Base-by-base conservation (phyloP, 1,140 invertebrate species). In the Pissodes strobi region DNA sequence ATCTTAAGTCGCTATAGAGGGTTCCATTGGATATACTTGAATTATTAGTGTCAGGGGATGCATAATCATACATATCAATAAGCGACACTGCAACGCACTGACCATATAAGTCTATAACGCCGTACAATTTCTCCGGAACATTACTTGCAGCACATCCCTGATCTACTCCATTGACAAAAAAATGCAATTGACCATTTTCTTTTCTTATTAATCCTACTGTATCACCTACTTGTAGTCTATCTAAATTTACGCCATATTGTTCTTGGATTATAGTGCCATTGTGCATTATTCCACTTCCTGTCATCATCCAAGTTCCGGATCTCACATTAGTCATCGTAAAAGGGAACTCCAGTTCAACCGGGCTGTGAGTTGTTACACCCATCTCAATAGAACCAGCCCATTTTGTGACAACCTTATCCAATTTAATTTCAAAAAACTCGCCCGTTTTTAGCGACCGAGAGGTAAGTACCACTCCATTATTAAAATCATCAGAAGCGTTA, bases 261-360 rank as follows among this genome's bases (percentile, higher is more conserved):
- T 96, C 93, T 63, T 95, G 90, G 17, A 97, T 88, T 3, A 93
- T 94, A 0, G 88, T 91, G 0, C 94, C 94, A 79, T 98, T 96
- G 71, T 94, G 90, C 89, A 97, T 96, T 0, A 98, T 91, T 2
- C 94, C 94, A 79, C 94, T 95, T 13, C 94, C 94, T 0, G 94
- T 95, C 93, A 98, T 95, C 87, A 97, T 96, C 94, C 94, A 97
- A 0, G 94, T 97, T 13, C 94, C 94, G 30, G 92, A 93, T 55
- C 69, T 67, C 67, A 97, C 91, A 79, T 96, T 97, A 15, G 94
- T 97, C 94, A 97, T 96, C 19, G 94, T 97, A 68, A 93, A 95
- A 17, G 94, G 95, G 81, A 95, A 96, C 62, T 97, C 92, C 38
- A 97, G 80, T 71, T 93, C 90, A 41, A 88, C 88, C 0, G 93